Evolutionary conservation across 2,888 invertebrate genomes (phyloP), one percentile per base, ranked within the genome.

Genomic region (Volucella inanis): DNA sequence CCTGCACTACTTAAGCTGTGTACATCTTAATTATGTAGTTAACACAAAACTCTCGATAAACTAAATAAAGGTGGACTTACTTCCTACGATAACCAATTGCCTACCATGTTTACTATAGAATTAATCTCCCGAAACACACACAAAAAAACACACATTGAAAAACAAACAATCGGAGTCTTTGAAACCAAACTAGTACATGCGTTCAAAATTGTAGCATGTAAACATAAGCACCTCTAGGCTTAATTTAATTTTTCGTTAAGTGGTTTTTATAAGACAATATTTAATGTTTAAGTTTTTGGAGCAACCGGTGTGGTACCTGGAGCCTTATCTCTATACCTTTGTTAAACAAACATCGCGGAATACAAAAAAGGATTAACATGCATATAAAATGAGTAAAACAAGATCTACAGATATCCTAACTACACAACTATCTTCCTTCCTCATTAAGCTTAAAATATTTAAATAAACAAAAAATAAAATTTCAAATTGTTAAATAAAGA

Each of bases 101-200:
- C 80, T 85, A 67, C 67, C 55, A 50, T 85, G 75, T 76, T 80
- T 76, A 55, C 47, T 10, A 15, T 72, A 54, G 67, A 81, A 61
- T 77, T 76, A 76, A 80, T 80, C 67, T 81, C 12, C 31, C 8
- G 50, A 77, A 68, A 74, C 18, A 70, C 57, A 70, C 31, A 22
- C 9, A 11, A 14, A 65, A 71, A 38, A 65, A 65, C 11, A 55
- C 65, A 68, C 57, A 57, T 55, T 68, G 43, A 50, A 50, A 57
- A 43, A 31, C 68, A 81, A 81, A 85, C 68, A 76, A 75, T 75
- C 84, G 84, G 84, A 64, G 65, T 75, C 75, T 71, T 75, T 84
- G 18, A 14, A 45, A 43, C 15, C n/a, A 62, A 62, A 52, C 38
- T 39, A 74, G 54, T 57, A 15, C 49, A 14, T 22, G 70, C 22